phyloP scores from a whole-genome alignment of 2,888 invertebrate species.

The Cantharis lateralis region DNA sequence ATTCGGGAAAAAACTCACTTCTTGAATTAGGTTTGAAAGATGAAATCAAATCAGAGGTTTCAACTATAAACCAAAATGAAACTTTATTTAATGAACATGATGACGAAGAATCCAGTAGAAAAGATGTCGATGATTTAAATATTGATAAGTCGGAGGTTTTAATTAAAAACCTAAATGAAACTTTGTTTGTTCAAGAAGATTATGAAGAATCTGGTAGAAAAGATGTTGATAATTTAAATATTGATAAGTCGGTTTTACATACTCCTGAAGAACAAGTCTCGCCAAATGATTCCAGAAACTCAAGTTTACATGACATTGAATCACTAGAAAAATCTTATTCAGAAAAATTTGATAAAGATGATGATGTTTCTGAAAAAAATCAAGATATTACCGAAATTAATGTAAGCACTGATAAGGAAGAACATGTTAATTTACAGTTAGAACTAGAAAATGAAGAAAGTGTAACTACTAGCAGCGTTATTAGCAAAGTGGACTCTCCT shows the following conservation, averaged over 20 bases:
- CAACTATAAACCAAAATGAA: not conserved
- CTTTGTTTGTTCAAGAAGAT: not conserved
- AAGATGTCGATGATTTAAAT: not conserved
- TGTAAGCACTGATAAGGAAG: not conserved
- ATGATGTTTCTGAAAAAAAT: not conserved
- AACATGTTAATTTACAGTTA: not conserved
- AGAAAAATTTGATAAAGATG: not conserved
- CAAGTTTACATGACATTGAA: not conserved
- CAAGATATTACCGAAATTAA: not conserved
- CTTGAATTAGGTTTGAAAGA: not conserved
- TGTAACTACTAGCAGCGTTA: not conserved
- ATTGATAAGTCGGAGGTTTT: not conserved
- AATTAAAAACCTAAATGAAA: not conserved
- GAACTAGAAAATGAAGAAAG: conserved; percentile 4
- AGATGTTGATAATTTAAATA: not conserved
- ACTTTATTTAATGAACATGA: not conserved
- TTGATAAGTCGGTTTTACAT: not conserved
- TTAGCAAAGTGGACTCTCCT: not conserved
- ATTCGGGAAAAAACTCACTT: not conserved
- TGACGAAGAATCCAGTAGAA: not conserved
- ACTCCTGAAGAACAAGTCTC: not conserved
- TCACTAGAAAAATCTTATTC: not conserved
- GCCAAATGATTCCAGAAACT: not conserved
- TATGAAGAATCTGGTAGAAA: not conserved
- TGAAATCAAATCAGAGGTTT: not conserved